Evolutionary conservation across 2,888 invertebrate genomes (phyloP).

Genomic region (Cenopis cana): DNA sequence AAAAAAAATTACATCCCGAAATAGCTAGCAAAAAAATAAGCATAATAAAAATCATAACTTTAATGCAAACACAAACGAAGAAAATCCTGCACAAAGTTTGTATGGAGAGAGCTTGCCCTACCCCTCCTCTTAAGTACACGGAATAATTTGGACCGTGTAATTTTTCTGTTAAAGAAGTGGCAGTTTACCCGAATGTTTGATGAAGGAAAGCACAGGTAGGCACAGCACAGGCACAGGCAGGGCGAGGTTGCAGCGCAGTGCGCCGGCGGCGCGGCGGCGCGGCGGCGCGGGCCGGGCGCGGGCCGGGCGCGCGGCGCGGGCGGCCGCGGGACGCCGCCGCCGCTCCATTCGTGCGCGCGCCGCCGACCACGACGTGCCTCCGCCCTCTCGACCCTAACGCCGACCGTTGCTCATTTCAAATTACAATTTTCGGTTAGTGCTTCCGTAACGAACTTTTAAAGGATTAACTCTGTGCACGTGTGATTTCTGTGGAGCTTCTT

Average conservation of each 20-base stretch:
- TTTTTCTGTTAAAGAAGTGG: not conserved
- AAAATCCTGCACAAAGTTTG: no score
- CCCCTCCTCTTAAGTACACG: not conserved
- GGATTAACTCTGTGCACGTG: conserved; percentile 77
- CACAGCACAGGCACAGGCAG: no score
- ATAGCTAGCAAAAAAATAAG: no score
- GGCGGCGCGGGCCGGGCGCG: conserved; percentile 59
- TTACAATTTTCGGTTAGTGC: conserved; percentile 64
- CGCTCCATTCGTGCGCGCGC: conserved; percentile 82
- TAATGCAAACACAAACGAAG: no score
- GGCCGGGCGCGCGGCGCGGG: conserved; percentile 70
- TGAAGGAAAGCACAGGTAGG: conserved; percentile 20
- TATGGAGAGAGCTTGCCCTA: no score
- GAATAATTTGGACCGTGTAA: not conserved
- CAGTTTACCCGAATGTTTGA: not conserved
- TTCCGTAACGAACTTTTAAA: conserved; percentile 72
- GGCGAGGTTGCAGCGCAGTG: conserved; percentile 8
- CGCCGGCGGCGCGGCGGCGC: conserved; percentile 50
- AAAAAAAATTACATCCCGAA: no score
- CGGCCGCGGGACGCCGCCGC: conserved; percentile 68
- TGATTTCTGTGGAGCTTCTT: conserved; percentile 57
- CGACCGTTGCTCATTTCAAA: conserved; percentile 65
- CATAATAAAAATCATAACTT: no score
- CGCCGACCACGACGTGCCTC: conserved; percentile 72
- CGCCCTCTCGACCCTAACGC: conserved; percentile 66